These are phyloP conservation scores for Dryococelus australis DNA, from an alignment of 2,888 invertebrate species.

Conservation along the genomic window DNA sequence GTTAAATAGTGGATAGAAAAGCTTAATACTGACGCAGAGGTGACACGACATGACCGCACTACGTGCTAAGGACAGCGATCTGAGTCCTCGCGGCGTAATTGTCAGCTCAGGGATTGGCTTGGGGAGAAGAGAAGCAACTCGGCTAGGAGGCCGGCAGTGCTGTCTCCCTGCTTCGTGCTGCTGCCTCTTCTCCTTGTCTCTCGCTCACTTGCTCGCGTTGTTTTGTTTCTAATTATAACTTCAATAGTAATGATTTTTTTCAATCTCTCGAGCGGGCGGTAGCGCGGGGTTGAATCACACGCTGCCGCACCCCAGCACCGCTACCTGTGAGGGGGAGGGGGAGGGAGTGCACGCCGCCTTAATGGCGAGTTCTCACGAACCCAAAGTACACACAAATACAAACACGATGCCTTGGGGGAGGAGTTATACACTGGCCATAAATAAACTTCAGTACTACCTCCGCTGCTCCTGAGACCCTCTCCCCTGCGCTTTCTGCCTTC, in stretches of 20 bases:
- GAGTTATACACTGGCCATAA: conserved; percentile 13
- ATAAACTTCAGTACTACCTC: conserved; percentile 27
- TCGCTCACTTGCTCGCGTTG: too few species aligned
- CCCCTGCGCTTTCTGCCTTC: neutral
- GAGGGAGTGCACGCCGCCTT: conserved; percentile 30
- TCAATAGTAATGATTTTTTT: conserved; percentile 31
- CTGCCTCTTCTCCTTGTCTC: neutral
- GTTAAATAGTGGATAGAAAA: too few species aligned
- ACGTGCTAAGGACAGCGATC: too few species aligned
- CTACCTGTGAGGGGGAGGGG: neutral
- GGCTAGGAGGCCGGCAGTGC: too few species aligned
- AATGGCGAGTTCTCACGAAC: conserved; percentile 27
- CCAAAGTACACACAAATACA: conserved; percentile 29
- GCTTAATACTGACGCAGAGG: too few species aligned
- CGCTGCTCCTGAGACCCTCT: too few species aligned
- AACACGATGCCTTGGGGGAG: conserved; percentile 20
- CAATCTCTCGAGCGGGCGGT: conserved; percentile 1
- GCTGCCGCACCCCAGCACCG: neutral
- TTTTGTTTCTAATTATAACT: conserved; percentile 31
- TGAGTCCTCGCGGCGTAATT: too few species aligned
- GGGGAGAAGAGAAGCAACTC: too few species aligned
- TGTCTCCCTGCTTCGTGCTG: neutral
- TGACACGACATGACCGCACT: too few species aligned
- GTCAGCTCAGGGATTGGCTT: too few species aligned
- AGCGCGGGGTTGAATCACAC: neutral